These are phyloP conservation scores for Hirtodrosophila confusa DNA, from an alignment of 2,888 invertebrate species.

Conservation along the genomic window DNA sequence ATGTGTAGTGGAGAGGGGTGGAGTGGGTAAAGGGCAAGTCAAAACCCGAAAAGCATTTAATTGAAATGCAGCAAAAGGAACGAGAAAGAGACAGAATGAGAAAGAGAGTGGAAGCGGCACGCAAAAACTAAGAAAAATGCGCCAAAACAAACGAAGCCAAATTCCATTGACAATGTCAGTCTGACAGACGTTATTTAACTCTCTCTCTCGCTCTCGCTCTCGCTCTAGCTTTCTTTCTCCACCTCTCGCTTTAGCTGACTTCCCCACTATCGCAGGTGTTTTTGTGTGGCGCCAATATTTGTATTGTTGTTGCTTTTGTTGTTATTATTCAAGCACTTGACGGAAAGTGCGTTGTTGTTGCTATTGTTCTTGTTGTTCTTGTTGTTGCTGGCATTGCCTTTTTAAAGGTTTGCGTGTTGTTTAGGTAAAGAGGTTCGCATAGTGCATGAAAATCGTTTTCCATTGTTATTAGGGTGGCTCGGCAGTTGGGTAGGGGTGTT, in stretches of 20 bases:
- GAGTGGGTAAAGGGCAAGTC: constrained; percentile 19
- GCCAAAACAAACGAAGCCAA: constrained; percentile 45
- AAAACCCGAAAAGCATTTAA: constrained; percentile 57
- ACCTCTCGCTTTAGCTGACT: neutral
- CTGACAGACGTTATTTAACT: constrained; percentile 36
- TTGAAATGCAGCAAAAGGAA: constrained; percentile 51
- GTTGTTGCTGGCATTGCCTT: constrained; percentile 31
- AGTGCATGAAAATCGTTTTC: constrained; percentile 18
- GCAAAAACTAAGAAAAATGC: constrained; percentile 42
- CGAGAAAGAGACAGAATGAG: neutral
- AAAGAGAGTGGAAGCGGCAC: neutral
- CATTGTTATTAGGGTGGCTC: constrained; percentile 39
- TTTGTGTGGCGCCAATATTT: constrained; percentile 58
- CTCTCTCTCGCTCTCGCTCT: neutral
- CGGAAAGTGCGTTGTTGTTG: constrained; percentile 39
- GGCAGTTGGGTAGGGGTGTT: constrained; percentile 7
- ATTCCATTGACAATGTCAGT: constrained; percentile 65
- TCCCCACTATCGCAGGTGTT: constrained; percentile 62
- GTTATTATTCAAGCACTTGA: constrained; percentile 48
- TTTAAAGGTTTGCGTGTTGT: constrained; percentile 65
- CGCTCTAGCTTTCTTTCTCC: too few species aligned
- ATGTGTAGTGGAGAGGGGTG: neutral
- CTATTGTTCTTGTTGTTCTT: constrained; percentile 12
- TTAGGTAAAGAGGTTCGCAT: constrained; percentile 30
- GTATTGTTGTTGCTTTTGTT: constrained; percentile 34